Base-by-base conservation (phyloP, 2,888 invertebrate species). In the Notodonta ziczac region DNA sequence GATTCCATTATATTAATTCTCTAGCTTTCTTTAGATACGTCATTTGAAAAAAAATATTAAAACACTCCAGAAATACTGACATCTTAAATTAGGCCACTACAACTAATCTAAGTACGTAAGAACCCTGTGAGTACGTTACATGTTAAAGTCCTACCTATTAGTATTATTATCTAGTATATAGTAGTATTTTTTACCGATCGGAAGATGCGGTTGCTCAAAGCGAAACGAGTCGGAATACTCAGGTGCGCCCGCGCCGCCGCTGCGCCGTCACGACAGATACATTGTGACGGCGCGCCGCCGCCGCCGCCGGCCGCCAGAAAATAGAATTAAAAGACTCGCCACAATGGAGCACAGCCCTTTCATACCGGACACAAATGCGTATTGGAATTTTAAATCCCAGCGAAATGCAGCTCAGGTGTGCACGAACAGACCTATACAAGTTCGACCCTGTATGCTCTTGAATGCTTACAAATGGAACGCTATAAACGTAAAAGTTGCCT, bases 281-380 rank as follows among this genome's bases (percentile, higher is more conserved):
- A 88, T 83, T 88, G 88, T 87, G 83, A 82, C 77, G 80, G 74
- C 79, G 73, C 78, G 78, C 77, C 72, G 73, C 76, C 65, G 71
- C 73, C 73, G 69, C 73, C 69, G 72, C 73, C 65, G 77, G 24
- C 81, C 72, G 78, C 81, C 83, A 75, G 76, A 76, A 80, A 90
- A 90, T 87, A 90, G 86, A 90, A 90, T 88, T 87, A 90, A 90
- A 92, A 88, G 85, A 85, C 85, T 79, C 77, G 77, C 84, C 84
- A 91, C 90, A 91, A 91, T 89, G 88, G 83, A 78, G 78, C 82
- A 80, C 67, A 83, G 86, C 84, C 81, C 84, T 89, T 87, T 88
- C 84, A 85, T 84, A 79, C 66, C 64, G 77, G 81, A 77, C 82
- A 85, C 70, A 87, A 84, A 88, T 86, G 85, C 82, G 80, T 84